Percentiles rank a stretch among this genome's conserved stretches.
phyloP scores from a whole-genome alignment of 2,888 invertebrate species.

The Cylindroiulus punctatus region DNA sequence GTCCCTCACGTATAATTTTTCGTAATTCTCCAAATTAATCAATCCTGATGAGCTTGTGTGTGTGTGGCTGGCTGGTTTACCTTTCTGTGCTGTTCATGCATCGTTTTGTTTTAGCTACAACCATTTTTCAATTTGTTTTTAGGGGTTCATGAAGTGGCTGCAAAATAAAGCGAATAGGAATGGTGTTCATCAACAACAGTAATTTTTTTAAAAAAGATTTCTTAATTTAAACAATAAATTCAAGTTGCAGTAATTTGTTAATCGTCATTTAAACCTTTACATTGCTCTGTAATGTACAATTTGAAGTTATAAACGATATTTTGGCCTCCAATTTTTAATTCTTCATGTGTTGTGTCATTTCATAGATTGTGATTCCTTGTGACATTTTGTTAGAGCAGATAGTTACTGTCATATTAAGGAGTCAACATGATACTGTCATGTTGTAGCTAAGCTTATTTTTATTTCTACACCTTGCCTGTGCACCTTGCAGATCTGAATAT shows the following conservation, averaged over 20 bases:
- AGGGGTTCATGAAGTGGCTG: neutral
- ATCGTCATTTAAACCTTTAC: neutral
- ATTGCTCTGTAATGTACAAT: neutral
- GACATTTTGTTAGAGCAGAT: neutral
- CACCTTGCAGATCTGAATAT: too few species aligned
- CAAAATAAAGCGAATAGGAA: neutral
- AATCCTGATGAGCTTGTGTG: too few species aligned
- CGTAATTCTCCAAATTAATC: too few species aligned
- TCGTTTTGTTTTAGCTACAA: neutral
- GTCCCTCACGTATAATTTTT: too few species aligned
- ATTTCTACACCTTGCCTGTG: too few species aligned
- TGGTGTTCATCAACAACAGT: neutral
- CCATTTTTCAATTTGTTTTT: neutral
- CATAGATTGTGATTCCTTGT: neutral
- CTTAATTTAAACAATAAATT: neutral
- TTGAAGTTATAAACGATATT: constrained; percentile 1
- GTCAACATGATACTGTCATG: too few species aligned
- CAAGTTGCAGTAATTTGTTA: neutral
- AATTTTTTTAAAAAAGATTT: neutral
- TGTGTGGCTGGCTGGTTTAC: neutral
- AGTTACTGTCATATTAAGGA: too few species aligned
- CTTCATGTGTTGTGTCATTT: neutral
- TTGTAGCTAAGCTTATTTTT: too few species aligned
- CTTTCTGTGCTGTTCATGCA: neutral
- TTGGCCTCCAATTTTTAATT: neutral